These are phyloP conservation scores for Psephotus haematonotus DNA, from an alignment of 2,113 vertebrate species.

Conservation along the genomic window DNA sequence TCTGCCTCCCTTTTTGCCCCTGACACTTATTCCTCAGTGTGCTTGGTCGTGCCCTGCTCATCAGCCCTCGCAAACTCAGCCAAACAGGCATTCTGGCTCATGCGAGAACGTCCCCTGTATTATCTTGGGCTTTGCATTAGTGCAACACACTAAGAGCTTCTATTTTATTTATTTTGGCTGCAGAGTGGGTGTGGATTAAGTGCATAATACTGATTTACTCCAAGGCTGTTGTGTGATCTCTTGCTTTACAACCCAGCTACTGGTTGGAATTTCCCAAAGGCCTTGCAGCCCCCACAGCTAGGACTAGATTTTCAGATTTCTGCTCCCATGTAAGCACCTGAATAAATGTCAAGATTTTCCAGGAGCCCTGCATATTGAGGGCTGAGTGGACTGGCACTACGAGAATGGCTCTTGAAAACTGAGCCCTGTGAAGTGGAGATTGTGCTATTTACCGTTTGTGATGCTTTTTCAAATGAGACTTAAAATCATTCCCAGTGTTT, in stretches of 20 bases:
- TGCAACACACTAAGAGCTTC: slow-evolving; percentile 10
- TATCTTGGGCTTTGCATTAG: slow-evolving; percentile 9
- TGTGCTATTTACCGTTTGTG: not conserved
- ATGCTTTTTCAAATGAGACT: not conserved
- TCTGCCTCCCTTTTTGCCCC: not conserved
- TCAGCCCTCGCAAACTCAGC: not conserved
- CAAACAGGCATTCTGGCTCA: not conserved
- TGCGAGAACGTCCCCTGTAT: not conserved
- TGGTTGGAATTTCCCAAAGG: not conserved
- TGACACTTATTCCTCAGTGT: not conserved
- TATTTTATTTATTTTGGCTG: slow-evolving; percentile 34
- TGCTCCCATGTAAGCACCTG: not conserved
- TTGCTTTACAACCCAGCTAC: not conserved
- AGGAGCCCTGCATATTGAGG: not conserved
- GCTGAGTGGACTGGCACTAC: not conserved
- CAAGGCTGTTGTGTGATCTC: not conserved
- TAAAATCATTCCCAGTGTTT: not conserved
- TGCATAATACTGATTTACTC: not conserved
- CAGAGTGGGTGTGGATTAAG: slow-evolving; percentile 19
- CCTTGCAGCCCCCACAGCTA: not conserved
- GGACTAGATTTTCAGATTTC: not conserved
- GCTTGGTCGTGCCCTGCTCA: not conserved
- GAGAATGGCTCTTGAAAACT: not conserved
- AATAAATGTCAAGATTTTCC: not conserved
- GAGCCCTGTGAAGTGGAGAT: not conserved